Evolutionary conservation across 1,140 invertebrate species (phyloP).

Genomic region (Gonatopus flavifemur): DNA sequence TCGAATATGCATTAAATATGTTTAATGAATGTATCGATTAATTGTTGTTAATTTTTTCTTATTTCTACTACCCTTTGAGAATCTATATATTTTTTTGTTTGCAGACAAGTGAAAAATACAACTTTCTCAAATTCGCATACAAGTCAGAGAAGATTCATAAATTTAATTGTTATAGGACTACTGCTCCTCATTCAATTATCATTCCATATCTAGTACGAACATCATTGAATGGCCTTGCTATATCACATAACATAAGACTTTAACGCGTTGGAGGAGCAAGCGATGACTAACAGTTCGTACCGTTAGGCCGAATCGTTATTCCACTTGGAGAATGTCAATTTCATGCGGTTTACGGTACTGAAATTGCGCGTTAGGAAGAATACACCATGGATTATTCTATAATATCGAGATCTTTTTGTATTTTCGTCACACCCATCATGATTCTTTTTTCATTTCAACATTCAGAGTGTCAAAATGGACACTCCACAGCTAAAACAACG

Average conservation of each 20-base stretch:
- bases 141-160: no score
- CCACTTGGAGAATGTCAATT: constrained; percentile 50
- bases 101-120: constrained; percentile 15
- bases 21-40: neutral
- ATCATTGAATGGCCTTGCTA: no score
- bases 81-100: constrained; percentile 22
- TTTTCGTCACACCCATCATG: constrained; percentile 4
- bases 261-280: constrained; percentile 34
- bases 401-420: neutral
- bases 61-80: constrained; percentile 9
- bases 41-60: neutral
- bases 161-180: neutral
- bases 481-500: neutral
- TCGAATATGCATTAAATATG: no score
- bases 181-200: neutral
- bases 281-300: constrained; percentile 48
- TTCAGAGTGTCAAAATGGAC: neutral
- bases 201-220: constrained; percentile 4
- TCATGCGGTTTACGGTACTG: constrained; percentile 50
- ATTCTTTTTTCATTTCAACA: constrained; percentile 10
- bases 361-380: constrained; percentile 43
- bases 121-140: no score
- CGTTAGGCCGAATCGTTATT: constrained; percentile 47
- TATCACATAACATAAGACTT: constrained; percentile 17
- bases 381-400: constrained; percentile 20